Evolutionary conservation across 2,113 vertebrate genomes (phyloP), one percentile per base, ranked within the genome.

Genomic region (Mirza zaza): DNA sequence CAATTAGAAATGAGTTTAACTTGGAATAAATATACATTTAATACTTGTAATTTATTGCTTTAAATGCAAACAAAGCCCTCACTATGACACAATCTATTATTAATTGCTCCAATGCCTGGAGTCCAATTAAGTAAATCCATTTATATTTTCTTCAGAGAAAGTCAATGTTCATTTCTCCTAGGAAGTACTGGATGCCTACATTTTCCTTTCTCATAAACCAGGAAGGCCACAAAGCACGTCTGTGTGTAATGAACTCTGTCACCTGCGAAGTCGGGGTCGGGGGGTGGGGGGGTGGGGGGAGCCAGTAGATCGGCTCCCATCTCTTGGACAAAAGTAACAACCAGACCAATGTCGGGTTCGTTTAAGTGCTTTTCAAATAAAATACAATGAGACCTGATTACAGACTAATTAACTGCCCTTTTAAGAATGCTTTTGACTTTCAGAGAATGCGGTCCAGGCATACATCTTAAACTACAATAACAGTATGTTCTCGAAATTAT

Each of bases 11-110:
- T 99, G 99, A 99, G 99, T 99, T 99, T 99, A 99, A 99, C 99
- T 99, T 99, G 99, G 99, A 99, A 99, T 99, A 99, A 99, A 99
- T 99, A 99, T 99, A 99, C 99, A 99, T 99, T 99, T 99, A 99
- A 99, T 99, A 98, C 98, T 98, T 98, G 98, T 99, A 99, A 99
- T 99, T 99, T 99, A 99, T 99, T 99, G 99, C 99, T 98, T 98
- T 98, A 99, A 99, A 99, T 99, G 99, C 98, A 98, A 98, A 98
- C 98, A 98, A 98, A 99, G 98, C 98, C 98, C 91, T 98, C 98
- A 98, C 98, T 99, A 98, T 99, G 99, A 99, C 99, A 99, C 99
- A 98, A 98, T 99, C 99, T 99, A 99, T 99, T 99, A 99, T 99
- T 99, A 99, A 99, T 99, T 99, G 99, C 98, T 98, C 97, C 98